Conservation (phyloP, 2,113 vertebrate species). For the Calidris pugnax region DNA sequence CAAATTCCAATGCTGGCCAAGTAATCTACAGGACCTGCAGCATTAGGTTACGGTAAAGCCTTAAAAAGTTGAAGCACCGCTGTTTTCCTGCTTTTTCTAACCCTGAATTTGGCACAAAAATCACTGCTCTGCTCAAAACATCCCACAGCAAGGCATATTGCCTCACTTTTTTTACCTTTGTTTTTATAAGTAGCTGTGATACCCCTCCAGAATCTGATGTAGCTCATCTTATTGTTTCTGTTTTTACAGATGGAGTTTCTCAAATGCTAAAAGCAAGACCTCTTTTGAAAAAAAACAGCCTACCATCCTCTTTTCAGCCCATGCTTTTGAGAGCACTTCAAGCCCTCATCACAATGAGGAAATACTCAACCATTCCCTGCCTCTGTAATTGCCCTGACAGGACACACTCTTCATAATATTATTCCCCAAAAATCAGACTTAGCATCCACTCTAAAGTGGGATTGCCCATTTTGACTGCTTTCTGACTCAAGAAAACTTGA, state of each 20-base stretch:
- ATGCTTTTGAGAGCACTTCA: background rate
- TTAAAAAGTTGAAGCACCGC: background rate
- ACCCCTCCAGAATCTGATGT: background rate
- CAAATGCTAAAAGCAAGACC: background rate
- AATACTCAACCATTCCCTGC: background rate
- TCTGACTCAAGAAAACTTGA: background rate
- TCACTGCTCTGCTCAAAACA: background rate
- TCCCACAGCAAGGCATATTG: background rate
- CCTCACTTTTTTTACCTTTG: background rate
- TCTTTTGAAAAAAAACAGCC: background rate
- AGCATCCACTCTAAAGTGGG: background rate
- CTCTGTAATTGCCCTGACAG: background rate
- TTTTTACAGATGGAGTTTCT: background rate
- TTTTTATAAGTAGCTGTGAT: background rate
- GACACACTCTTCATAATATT: background rate
- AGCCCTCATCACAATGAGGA: background rate
- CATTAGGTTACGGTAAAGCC: background rate
- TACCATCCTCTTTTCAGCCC: background rate
- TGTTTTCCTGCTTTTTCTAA: background rate
- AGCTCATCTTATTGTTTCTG: background rate
- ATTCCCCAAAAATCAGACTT: background rate
- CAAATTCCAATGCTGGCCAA: background rate
- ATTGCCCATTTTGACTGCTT: background rate
- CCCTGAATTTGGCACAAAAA: background rate
- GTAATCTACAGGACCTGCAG: background rate